A percentile compares a stretch with the other conserved stretches of the same genome.
phyloP scores from a whole-genome alignment of 2,113 vertebrate genomes.

The Tenrec ecaudatus region DNA sequence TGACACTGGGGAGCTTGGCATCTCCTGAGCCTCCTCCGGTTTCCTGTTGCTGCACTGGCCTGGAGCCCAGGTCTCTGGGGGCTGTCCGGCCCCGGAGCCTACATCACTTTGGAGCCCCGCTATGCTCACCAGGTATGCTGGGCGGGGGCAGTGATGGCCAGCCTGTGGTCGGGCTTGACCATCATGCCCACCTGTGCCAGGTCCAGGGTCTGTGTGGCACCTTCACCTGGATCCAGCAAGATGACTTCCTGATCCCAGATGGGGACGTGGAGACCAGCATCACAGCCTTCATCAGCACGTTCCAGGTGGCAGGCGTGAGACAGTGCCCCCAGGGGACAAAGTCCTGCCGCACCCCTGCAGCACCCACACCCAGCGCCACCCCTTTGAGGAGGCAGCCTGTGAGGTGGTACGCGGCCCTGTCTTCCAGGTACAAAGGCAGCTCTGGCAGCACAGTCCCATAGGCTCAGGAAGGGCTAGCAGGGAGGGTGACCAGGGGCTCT shows the following conservation, averaged over 20 bases:
- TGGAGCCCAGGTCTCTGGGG: slow-evolving; percentile 91
- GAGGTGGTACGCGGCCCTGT: slow-evolving; percentile 83
- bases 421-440: slow-evolving; percentile 89
- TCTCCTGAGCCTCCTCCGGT: slow-evolving; percentile 88
- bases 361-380: slow-evolving; percentile 85
- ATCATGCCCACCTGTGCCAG: slow-evolving; percentile 67
- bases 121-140: slow-evolving; percentile 90
- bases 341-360: slow-evolving; percentile 84
- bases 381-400: slow-evolving; percentile 88
- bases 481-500: neutral
- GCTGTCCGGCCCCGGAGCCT: slow-evolving; percentile 86
- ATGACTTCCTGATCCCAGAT: slow-evolving; percentile 93
- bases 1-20: slow-evolving; percentile 82
- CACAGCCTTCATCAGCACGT: slow-evolving; percentile 89
- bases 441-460: neutral
- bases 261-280: slow-evolving; percentile 91
- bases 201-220: slow-evolving; percentile 95
- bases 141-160: neutral
- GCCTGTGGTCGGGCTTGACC: neutral
- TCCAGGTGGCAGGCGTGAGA: slow-evolving; percentile 77
- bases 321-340: slow-evolving; percentile 78
- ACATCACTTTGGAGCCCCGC: slow-evolving; percentile 91
- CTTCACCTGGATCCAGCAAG: slow-evolving; percentile 93
- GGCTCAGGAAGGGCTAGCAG: neutral
- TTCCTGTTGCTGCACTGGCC: slow-evolving; percentile 91